Evolutionary conservation across 35 echinoderm and acorn worm species (phyloP).

Genomic region (Eucidaris tribuloides): DNA sequence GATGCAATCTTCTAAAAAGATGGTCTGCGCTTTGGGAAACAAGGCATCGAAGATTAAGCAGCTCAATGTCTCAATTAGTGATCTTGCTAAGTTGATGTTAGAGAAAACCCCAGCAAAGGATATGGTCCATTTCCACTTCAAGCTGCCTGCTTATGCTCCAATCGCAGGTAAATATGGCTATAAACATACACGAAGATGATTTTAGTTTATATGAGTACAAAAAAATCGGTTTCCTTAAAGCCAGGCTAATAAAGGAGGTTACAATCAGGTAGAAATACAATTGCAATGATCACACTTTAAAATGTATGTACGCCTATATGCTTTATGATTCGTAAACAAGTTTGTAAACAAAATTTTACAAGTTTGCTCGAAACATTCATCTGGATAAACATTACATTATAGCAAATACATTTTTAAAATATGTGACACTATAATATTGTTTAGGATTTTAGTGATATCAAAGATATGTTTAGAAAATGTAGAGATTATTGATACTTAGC

Average conservation of each 20-base stretch:
- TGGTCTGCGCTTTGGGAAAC: not conserved
- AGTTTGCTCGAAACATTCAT: too few species aligned
- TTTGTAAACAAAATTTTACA: not conserved
- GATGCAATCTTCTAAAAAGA: not conserved
- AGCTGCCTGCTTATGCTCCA: not conserved
- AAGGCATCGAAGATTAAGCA: not conserved
- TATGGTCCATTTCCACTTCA: constrained; percentile 5
- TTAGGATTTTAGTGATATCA: too few species aligned
- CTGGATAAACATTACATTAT: too few species aligned
- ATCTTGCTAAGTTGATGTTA: not conserved
- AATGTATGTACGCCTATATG: not conserved
- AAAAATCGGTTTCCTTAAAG: too few species aligned
- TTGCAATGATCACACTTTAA: not conserved
- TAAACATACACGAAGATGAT: not conserved
- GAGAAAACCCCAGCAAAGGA: not conserved
- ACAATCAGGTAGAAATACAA: not conserved
- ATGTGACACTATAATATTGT: too few species aligned
- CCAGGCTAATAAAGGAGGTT: not conserved
- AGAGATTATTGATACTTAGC: too few species aligned
- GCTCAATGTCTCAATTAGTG: not conserved
- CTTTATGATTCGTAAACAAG: not conserved
- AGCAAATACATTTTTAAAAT: too few species aligned
- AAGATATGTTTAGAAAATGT: too few species aligned
- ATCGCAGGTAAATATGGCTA: not conserved
- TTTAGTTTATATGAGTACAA: not conserved